A percentile compares a stretch with the other conserved stretches of the same genome.
Evolutionary conservation across 2,888 invertebrate species (phyloP).

Genomic region (Archips crataeganus): DNA sequence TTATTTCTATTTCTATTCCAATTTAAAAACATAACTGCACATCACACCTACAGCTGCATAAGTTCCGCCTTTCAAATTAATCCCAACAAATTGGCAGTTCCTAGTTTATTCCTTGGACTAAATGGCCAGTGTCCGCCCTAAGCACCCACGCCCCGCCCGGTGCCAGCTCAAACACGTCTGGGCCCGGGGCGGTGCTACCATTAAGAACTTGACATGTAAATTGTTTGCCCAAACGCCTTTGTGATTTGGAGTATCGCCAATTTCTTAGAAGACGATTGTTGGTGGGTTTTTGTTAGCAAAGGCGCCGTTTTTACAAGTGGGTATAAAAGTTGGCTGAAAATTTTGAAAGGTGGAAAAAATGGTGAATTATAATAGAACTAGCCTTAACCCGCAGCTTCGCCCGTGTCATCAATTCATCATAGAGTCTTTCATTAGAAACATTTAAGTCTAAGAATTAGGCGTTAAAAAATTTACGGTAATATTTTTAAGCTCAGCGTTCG

Average conservation of each 20-base stretch:
- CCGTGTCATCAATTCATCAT: no score
- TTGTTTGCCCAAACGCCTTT: slow-evolving; percentile 67
- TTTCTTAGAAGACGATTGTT: slow-evolving; percentile 21
- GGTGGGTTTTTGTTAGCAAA: not conserved
- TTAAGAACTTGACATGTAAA: slow-evolving; percentile 61
- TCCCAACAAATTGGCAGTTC: slow-evolving; percentile 69
- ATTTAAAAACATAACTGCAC: slow-evolving; percentile 49
- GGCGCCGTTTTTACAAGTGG: not conserved
- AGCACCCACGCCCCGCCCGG: slow-evolving; percentile 41
- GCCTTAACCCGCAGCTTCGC: no score
- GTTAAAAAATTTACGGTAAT: no score
- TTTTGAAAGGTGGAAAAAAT: not conserved
- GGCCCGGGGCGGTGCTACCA: slow-evolving; percentile 48
- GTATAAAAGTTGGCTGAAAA: not conserved
- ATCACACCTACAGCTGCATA: slow-evolving; percentile 54
- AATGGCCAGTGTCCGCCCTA: slow-evolving; percentile 29
- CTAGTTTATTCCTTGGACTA: slow-evolving; percentile 48
- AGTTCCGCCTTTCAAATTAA: slow-evolving; percentile 61
- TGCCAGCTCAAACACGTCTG: slow-evolving; percentile 44
- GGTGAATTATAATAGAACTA: no score
- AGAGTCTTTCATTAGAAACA: no score
- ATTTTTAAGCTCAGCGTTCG: no score
- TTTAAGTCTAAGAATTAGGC: no score
- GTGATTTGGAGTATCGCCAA: slow-evolving; percentile 39
- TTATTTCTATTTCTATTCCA: no score